Base-by-base conservation (phyloP, 37 sponge, comb jelly and placozoan species). In the Diacarnus erythraeanus region DNA sequence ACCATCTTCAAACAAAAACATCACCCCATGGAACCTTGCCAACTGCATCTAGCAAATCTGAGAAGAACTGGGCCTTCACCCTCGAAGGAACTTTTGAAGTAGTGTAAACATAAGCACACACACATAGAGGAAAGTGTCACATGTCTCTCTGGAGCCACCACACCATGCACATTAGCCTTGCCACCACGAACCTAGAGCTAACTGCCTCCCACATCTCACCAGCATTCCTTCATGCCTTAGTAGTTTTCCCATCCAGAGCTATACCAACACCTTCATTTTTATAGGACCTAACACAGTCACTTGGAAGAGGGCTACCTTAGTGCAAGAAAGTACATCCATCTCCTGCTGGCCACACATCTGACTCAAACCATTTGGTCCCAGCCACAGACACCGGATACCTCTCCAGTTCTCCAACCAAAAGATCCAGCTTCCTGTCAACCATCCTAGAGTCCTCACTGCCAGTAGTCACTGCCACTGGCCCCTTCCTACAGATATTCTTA, bases 121-220 rank as follows among this genome's bases (percentile, higher is more conserved):
- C 72, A 84, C 74, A 57, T 60, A 35, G 9, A 82, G 4, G 38
- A 58, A 47, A 23, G 17, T 34, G 8, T 36, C 61, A 2, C 64
- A 15, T 74, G 74, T 57, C 41, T 82, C 64, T 42, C 74, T 73
- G 38, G 83, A 73, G 20, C 64, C 65, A 8, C 74, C 63, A 73
- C 12, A 30, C 26, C 2, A 43, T 57, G 39, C 36, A 77, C 31
- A 67, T 67, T 59, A 84, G 33, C 61, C 77, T 83, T 36, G 76
- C 84, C 60, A 71, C 61, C 18, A 75, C 68, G 56, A 84, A 2
- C 43, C 85, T 44, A 21, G 77, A 77, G 66, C 64, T 77, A 2
- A 84, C 78, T 15, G 85, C 85, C 78, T 84, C 37, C 78, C 77
- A 84, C 41, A 77, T 38, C 78, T 84, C 78, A 10, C 85, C 78